Percentiles rank a stretch among this genome's conserved stretches.
phyloP scores from a whole-genome alignment of 2,888 invertebrate genomes.

The Scaeva pyrastri region DNA sequence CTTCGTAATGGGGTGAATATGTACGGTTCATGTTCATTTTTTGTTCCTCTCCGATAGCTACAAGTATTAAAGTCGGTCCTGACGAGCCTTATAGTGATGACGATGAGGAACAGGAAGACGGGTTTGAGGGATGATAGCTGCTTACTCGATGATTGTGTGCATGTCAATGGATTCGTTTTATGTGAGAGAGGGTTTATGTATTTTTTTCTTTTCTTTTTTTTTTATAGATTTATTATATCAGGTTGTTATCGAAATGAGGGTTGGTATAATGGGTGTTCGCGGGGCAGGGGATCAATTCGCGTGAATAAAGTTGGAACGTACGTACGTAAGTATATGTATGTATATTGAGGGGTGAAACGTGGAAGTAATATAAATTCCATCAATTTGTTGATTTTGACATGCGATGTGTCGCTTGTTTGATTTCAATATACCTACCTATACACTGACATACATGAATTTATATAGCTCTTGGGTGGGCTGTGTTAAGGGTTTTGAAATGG shows the following conservation, averaged over 20 bases:
- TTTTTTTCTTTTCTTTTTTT: constrained; percentile 25
- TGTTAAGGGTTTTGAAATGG: background rate
- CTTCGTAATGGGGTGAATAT: constrained; percentile 74
- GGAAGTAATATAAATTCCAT: constrained; percentile 70
- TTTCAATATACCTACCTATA: background rate
- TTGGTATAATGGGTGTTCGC: constrained; percentile 23
- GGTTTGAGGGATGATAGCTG: constrained; percentile 31
- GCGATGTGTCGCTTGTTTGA: constrained; percentile 63
- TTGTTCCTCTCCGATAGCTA: constrained; percentile 11
- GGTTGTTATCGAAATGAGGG: constrained; percentile 58
- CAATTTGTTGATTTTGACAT: constrained; percentile 73
- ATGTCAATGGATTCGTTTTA: constrained; percentile 74
- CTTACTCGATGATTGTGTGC: constrained; percentile 69
- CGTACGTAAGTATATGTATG: too few species aligned
- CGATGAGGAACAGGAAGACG: background rate
- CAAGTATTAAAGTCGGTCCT: constrained; percentile 23
- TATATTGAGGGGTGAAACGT: constrained; percentile 31
- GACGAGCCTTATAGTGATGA: background rate
- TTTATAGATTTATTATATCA: constrained; percentile 72
- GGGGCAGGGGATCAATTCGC: background rate
- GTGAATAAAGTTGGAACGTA: background rate
- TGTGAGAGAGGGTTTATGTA: constrained; percentile 41
- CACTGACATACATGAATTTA: too few species aligned
- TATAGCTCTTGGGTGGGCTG: too few species aligned
- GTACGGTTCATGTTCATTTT: constrained; percentile 72